Evolutionary conservation across 2,888 invertebrate species (phyloP).

Genomic region (Timema cristinae): DNA sequence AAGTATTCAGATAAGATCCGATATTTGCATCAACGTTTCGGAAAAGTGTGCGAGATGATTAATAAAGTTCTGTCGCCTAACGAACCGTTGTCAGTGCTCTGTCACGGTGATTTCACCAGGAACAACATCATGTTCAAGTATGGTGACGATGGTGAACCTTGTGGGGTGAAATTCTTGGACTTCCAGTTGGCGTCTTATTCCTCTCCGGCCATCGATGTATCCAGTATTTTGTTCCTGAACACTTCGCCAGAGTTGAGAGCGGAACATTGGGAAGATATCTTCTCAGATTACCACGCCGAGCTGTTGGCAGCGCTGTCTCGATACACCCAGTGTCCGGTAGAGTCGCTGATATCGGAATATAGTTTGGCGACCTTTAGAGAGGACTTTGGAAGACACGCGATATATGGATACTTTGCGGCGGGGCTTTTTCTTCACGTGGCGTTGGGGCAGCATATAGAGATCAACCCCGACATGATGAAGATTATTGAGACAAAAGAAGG

Average conservation of each 20-base stretch:
- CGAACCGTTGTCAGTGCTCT: slow-evolving; percentile 38
- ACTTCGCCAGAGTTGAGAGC: slow-evolving; percentile 38
- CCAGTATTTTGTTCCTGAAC: slow-evolving; percentile 42
- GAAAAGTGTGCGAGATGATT: slow-evolving; percentile 30
- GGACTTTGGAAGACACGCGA: too few species aligned
- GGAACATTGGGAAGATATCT: slow-evolving; percentile 36
- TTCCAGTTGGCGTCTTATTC: slow-evolving; percentile 35
- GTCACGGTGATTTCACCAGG: slow-evolving; percentile 45
- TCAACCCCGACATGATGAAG: too few species aligned
- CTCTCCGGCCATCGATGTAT: slow-evolving; percentile 42
- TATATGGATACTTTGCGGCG: too few species aligned
- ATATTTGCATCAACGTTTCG: slow-evolving; percentile 36
- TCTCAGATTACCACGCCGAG: slow-evolving; percentile 36
- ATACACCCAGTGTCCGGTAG: slow-evolving; percentile 3
- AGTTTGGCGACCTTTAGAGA: too few species aligned
- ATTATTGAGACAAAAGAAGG: too few species aligned
- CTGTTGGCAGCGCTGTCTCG: slow-evolving; percentile 16
- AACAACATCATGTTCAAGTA: slow-evolving; percentile 44
- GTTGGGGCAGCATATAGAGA: too few species aligned
- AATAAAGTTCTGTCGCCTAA: slow-evolving; percentile 13
- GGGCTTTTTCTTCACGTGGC: too few species aligned
- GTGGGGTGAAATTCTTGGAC: slow-evolving; percentile 31
- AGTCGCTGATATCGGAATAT: slow-evolving; percentile 17
- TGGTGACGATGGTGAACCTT: slow-evolving; percentile 33
- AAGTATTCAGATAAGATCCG: not conserved